Conservation (phyloP, 2,888 invertebrate species). For the Polymixis lichenea region DNA sequence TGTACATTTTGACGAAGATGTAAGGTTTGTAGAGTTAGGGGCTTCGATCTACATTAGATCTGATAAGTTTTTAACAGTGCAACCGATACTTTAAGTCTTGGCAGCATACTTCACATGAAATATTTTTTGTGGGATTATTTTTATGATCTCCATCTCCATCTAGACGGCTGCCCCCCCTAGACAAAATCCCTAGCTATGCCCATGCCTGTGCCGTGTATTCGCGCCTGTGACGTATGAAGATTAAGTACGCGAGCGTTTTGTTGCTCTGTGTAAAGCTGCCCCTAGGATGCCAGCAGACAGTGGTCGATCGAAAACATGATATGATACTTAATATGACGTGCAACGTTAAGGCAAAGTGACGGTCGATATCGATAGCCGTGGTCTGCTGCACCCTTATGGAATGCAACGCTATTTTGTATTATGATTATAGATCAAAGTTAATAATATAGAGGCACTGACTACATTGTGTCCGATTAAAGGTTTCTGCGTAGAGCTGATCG, state of each 20-base stretch:
- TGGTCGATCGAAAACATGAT: background rate
- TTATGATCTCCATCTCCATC: no score
- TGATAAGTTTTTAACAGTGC: no score
- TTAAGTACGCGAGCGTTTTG: background rate
- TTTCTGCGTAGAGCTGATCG: constrained; percentile 96
- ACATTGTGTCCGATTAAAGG: constrained; percentile 84
- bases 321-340: background rate
- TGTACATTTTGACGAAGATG: no score
- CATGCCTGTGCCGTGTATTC: background rate
- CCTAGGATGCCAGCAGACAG: background rate
- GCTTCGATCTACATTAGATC: no score
- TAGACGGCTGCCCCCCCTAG: no score
- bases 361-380: background rate
- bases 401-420: background rate
- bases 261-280: background rate
- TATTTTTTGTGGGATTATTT: no score
- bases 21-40: no score
- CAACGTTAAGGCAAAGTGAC: background rate
- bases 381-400: background rate
- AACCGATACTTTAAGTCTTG: no score
- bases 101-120: no score
- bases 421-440: background rate
- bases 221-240: background rate
- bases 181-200: no score
- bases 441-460: background rate